Percentiles rank a stretch among this genome's conserved stretches.
Evolutionary conservation across 1,140 invertebrate species (phyloP).

Genomic region (Camponotus pennsylvanicus): DNA sequence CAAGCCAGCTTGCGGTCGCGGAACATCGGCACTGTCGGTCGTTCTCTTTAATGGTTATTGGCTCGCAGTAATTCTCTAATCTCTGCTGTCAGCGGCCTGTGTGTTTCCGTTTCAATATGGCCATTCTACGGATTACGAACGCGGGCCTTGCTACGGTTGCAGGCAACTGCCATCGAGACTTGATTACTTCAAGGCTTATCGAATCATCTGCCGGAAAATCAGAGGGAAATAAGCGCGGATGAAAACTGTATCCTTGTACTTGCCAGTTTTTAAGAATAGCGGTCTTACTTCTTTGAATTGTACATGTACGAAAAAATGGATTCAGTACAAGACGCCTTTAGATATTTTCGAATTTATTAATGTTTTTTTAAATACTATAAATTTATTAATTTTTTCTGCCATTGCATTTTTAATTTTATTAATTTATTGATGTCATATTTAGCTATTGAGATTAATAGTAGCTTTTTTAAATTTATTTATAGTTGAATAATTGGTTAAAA

Average conservation of each 20-base stretch:
- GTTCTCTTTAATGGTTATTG: constrained; percentile 85
- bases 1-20: constrained; percentile 78
- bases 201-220: constrained; percentile 75
- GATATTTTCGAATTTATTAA: not conserved
- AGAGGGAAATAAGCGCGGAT: constrained; percentile 50
- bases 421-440: too few species aligned
- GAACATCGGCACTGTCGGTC: constrained; percentile 79
- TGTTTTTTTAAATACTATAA: not conserved
- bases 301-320: not conserved
- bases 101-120: constrained; percentile 83
- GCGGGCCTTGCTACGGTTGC: constrained; percentile 65
- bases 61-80: constrained; percentile 84
- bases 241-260: constrained; percentile 40
- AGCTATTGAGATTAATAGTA: not conserved
- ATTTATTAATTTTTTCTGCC: too few species aligned
- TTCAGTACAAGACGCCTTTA: not conserved
- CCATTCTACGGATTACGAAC: constrained; percentile 79
- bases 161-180: constrained; percentile 77
- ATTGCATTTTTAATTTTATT: too few species aligned
- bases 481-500: not conserved
- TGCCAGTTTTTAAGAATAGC: not conserved
- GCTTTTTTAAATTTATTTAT: not conserved
- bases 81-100: constrained; percentile 83
- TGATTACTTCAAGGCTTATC: constrained; percentile 81
- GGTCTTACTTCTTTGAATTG: constrained; percentile 16